Base-by-base conservation (phyloP, 2,797 vertebrate genomes). In the Lerista edwardsae region DNA sequence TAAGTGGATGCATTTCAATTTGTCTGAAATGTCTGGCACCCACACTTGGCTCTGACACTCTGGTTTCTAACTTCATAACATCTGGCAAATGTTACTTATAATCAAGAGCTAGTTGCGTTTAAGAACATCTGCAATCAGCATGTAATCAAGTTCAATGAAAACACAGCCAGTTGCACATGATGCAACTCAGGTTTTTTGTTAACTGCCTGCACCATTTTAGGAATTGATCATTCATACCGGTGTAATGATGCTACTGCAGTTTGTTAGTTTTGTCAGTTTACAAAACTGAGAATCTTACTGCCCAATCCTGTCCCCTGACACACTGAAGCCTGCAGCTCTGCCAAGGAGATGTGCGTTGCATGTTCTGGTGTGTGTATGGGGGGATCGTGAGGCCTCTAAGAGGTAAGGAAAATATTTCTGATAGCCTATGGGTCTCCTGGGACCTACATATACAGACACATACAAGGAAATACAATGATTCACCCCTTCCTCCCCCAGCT, bases 111-210 rank as follows among this genome's bases (percentile, higher is more conserved):
- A 92, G 88, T 92, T 91, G 82, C 44, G 93, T 92, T 80, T 1
- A 77, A 86, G 79, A 86, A 88, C 76, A 85, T 88, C 71, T 88
- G 85, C 59, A 93, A 93, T 93, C 90, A 94, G 88, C 41, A 57
- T 67, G 47, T 88, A 91, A 93, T 93, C 90, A 88, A 64, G 91
- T 90, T 89, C 90, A 91, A 83, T 88, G 79, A 87, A 92, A 93
- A 86, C 79, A 86, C 34, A 82, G 65, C 34, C 79, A 81, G 39
- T 86, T 81, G 55, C 57, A 81, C 25, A 31, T 76, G 80, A 86
- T 81, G 55, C 79, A 71, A 64, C 77, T 86, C 65, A 82, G 64
- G 41, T 4, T 36, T 44, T 9, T 19, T 2, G 21, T 25, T 23
- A 73, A 78, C 64, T 44, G 11, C 57, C 73, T 69, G 47, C 17